Evolutionary conservation across 2,888 invertebrate genomes (phyloP), one percentile per base, ranked within the genome.

Genomic region (Calephelis perditalis): DNA sequence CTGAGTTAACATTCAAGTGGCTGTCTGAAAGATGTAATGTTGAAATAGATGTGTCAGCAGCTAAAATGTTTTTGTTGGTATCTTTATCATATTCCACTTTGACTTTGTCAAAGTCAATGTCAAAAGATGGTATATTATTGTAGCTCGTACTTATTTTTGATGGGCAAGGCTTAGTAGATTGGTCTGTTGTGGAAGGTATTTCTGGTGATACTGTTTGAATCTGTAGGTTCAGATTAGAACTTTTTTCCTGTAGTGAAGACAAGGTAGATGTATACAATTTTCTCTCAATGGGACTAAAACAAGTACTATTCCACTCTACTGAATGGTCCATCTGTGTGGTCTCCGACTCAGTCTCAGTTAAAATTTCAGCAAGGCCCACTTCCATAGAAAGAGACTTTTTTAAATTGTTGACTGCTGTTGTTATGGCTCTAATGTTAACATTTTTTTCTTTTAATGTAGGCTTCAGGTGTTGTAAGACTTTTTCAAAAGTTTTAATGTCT

Each of bases 11-110:
- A 43, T 68, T 63, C 45, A 68, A 58, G 59, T 52, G 15, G 15
- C 52, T 52, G 43, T 63, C 66, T 61, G 65, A 68, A 62, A 68
- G 61, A 36, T 69, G 65, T 67, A 70, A 67, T 62, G 65, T 69
- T 44, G 66, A 68, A 65, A 67, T 35, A 11, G 65, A 65, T 61
- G 61, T 63, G 49, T 66, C 63, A 65, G 65, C 40, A 59, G 59
- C 61, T 58, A 52, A 65, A 62, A 61, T 10, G 64, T 62, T 64
- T 63, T 65, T 62, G 62, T 67, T 67, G 61, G 52, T 63, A 46
- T 62, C 54, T 44, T 52, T 55, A 62, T 10, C 12, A 65, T 35
- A 65, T 61, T 67, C 52, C 59, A 65, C 15, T 63, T 54, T 63
- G 62, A 67, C 67, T 67, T 68, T 11, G 63, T 64, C 61, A 49